Evolutionary conservation across 2,888 invertebrate genomes (phyloP).

Genomic region (Drosophila multiciliata): DNA sequence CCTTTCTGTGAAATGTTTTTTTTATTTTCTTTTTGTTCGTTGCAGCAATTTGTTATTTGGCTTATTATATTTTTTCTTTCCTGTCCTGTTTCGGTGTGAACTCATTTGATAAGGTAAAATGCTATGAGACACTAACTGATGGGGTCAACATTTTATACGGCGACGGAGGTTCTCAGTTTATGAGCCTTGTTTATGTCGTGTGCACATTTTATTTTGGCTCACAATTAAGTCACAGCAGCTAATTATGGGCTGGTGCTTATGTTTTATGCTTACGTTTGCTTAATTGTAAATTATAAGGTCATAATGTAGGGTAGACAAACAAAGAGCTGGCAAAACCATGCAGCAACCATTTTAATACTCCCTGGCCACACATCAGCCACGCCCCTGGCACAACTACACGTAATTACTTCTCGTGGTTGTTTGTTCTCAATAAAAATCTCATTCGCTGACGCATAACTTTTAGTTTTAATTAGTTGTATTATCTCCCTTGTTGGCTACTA

Average conservation of each 20-base stretch:
- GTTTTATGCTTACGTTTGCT: slow-evolving; percentile 73
- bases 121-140: slow-evolving; percentile 46
- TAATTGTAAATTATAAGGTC: slow-evolving; percentile 76
- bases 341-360: slow-evolving; percentile 66
- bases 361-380: slow-evolving; percentile 60
- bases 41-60: slow-evolving; percentile 16
- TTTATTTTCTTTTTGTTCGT: not conserved
- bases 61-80: slow-evolving; percentile 3
- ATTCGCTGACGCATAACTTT: slow-evolving; percentile 80
- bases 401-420: slow-evolving; percentile 24
- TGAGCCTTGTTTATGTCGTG: slow-evolving; percentile 34
- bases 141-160: slow-evolving; percentile 38
- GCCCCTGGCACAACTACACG: slow-evolving; percentile 14
- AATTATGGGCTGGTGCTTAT: slow-evolving; percentile 64
- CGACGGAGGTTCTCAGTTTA: not conserved
- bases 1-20: not conserved
- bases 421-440: slow-evolving; percentile 76
- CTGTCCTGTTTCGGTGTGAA: slow-evolving; percentile 28
- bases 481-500: slow-evolving; percentile 76
- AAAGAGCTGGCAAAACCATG: slow-evolving; percentile 23
- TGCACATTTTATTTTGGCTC: slow-evolving; percentile 56
- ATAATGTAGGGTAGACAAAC: slow-evolving; percentile 55
- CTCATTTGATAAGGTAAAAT: slow-evolving; percentile 36
- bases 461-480: slow-evolving; percentile 80
- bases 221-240: slow-evolving; percentile 56